Evolutionary conservation across 2,888 invertebrate species (phyloP), one percentile per base, ranked within the genome.

Genomic region (Cheilosia pagana): DNA sequence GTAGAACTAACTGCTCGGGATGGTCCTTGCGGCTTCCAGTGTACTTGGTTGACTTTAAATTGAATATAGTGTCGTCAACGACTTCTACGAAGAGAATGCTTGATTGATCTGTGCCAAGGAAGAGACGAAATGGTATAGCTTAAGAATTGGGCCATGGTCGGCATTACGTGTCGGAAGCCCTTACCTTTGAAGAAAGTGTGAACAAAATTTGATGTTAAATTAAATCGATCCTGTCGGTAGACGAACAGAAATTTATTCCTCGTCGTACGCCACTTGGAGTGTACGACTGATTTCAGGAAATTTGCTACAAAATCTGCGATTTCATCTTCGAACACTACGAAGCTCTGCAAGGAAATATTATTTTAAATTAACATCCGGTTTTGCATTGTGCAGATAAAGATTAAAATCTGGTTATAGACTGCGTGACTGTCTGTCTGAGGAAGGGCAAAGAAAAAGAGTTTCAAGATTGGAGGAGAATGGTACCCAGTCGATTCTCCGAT

Each of bases 41-140:
- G 86, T 90, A 91, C 67, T 88, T 89, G 65, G 90, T 90, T 0
- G 90, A 89, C 82, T 88, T 89, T 7, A 91, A 87, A 3, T 88
- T 76, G 74, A 90, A 90, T 3, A 72, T 59, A 0, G 87, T 87
- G 2, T 89, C 86, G 41, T 78, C 86, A 19, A 68, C 67, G 6
- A 88, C 81, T 39, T 87, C 88, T 2, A 91, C 86, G 14, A 91
- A 48, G 12, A 90, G 79, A 16, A 91, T 87, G 79, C 89, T 88
- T 6, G 91, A 88, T 75, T 89, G 88, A 88, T 91, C 91, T 91
- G 41, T 0, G 78, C 1, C 43, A 31, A n/a, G 12, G 25, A 16
- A 68, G 12, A 35, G 35, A 3, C 3, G 12, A 3, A 28, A 2
- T 7, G 28, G 2, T 28, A 28, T 8, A 8, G 28, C 8, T 1